phyloP scores from a whole-genome alignment of 35 echinoderm and acorn worm species.

The Ophiothrix spiculata region DNA sequence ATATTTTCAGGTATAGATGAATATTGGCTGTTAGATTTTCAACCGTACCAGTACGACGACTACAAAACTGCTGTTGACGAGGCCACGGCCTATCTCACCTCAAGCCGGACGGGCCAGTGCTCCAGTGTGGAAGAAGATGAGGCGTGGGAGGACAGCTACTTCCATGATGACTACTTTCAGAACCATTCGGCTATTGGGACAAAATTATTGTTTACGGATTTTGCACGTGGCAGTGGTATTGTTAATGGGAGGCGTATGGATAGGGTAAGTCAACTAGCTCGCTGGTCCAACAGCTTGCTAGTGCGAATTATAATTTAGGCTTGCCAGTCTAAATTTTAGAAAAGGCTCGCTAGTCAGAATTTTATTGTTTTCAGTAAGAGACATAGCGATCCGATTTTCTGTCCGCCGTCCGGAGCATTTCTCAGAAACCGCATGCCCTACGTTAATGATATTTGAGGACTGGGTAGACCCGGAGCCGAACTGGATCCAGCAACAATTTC shows the following conservation, averaged over 20 bases:
- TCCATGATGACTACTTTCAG: slow-evolving; percentile 61
- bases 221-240: slow-evolving; percentile 35
- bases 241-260: slow-evolving; percentile 16
- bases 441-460: too few relatives aligned
- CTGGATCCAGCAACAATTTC: too few relatives aligned
- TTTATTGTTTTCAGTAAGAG: too few relatives aligned
- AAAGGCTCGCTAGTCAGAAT: too few relatives aligned
- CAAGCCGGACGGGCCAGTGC: slow-evolving; percentile 49
- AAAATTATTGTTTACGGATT: slow-evolving; percentile 52
- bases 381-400: too few relatives aligned
- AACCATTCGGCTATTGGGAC: slow-evolving; percentile 20
- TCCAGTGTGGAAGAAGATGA: slow-evolving; percentile 51
- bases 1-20: slow-evolving; percentile 63
- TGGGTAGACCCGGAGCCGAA: too few relatives aligned
- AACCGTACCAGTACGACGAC: slow-evolving; percentile 44
- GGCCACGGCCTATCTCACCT: slow-evolving; percentile 21
- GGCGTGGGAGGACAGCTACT: slow-evolving; percentile 33
- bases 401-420: too few relatives aligned
- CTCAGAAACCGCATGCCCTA: too few relatives aligned
- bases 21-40: slow-evolving; percentile 74
- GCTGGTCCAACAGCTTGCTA: too few relatives aligned
- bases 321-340: too few relatives aligned
- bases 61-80: slow-evolving; percentile 6
- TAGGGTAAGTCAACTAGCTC: slow-evolving; percentile 19
- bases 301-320: too few relatives aligned